These are phyloP conservation scores for Myrmecophaga tridactyla DNA, from an alignment of 2,113 vertebrate genomes.

Conservation along the genomic window DNA sequence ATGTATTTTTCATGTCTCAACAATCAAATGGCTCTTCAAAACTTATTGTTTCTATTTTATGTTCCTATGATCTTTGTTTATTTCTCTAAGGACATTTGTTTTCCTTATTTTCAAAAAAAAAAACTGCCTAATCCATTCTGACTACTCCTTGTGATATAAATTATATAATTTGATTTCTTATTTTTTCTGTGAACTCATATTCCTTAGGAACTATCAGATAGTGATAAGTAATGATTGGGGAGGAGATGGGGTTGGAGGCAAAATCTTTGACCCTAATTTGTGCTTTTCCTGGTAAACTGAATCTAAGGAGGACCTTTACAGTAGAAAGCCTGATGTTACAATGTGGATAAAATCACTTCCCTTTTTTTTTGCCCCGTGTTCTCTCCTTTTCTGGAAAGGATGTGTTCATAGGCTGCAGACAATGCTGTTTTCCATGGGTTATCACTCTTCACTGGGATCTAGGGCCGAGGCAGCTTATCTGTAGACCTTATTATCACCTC, in stretches of 20 bases:
- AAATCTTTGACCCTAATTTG: not conserved
- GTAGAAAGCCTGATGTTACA: not conserved
- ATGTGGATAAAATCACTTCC: not conserved
- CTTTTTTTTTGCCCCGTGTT: not conserved
- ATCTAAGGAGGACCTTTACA: not conserved
- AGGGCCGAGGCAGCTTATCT: not conserved
- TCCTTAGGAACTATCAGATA: not conserved
- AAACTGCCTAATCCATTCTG: not conserved
- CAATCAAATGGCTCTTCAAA: not conserved
- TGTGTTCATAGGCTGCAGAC: not conserved
- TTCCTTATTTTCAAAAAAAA: not conserved
- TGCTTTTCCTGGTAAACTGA: not conserved
- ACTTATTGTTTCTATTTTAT: not conserved
- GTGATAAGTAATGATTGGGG: not conserved
- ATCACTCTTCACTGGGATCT: not conserved
- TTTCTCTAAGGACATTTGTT: not conserved
- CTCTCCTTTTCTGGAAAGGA: not conserved
- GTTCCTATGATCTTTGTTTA: not conserved
- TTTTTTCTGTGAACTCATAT: not conserved
- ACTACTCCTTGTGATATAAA: not conserved
- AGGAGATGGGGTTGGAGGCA: not conserved
- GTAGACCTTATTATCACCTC: not conserved
- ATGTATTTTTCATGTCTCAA: not conserved
- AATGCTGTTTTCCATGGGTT: not conserved
- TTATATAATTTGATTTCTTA: not conserved